Evolutionary conservation across 1,140 invertebrate species (phyloP).

Genomic region (Drosophila burlai): DNA sequence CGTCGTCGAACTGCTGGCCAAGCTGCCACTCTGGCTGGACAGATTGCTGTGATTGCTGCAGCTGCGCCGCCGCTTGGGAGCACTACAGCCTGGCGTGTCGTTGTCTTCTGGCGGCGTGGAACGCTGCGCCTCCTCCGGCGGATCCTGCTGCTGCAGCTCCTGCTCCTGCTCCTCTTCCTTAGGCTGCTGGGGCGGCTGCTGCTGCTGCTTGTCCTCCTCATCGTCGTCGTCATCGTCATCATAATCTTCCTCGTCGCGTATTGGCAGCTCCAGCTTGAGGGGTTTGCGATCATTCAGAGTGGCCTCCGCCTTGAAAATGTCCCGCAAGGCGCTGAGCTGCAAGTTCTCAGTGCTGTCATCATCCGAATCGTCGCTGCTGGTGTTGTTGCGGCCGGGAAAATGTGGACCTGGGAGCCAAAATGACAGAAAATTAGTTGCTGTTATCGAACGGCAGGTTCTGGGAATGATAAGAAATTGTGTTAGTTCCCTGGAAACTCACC

Average conservation of each 20-base stretch:
- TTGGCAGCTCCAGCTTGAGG: conserved; percentile 26
- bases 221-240: background rate
- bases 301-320: conserved; percentile 52
- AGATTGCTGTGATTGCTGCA: conserved; percentile 55
- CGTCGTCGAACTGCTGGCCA: conserved; percentile 47
- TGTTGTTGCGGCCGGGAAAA: conserved; percentile 8
- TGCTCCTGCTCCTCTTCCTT: background rate
- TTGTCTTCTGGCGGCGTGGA: background rate
- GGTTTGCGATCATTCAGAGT: conserved; percentile 51
- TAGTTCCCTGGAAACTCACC: conserved; percentile 6
- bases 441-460: background rate
- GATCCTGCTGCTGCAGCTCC: background rate
- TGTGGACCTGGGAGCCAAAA: background rate
- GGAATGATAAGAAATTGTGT: background rate
- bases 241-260: background rate
- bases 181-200: background rate
- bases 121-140: background rate
- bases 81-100: conserved; percentile 20
- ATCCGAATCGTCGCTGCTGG: conserved; percentile 33
- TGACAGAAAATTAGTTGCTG: background rate
- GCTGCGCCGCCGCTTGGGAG: conserved; percentile 45
- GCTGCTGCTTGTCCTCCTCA: background rate
- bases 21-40: conserved; percentile 49
- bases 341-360: conserved; percentile 59
- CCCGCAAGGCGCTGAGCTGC: conserved; percentile 51